Conservation (phyloP, 2,797 vertebrate genomes). For the Pristis pectinata region DNA sequence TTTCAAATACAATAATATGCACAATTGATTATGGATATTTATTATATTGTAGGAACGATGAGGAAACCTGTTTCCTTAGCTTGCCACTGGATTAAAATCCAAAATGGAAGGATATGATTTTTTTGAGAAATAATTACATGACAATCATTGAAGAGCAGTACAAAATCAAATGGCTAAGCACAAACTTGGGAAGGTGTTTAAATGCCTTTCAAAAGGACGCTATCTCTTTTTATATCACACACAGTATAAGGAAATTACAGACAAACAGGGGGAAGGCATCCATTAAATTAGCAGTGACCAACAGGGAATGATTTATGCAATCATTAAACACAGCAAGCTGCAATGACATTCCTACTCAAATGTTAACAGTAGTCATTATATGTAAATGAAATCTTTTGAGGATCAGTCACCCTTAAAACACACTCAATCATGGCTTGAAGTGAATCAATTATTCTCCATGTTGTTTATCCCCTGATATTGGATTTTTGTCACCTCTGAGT, state of each 20-base stretch:
- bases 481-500: slow-evolving; percentile 38
- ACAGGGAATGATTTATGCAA: slow-evolving; percentile 37
- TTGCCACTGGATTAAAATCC: neutral
- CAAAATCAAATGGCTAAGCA: slow-evolving; percentile 1
- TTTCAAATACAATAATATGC: neutral
- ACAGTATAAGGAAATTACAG: slow-evolving; percentile 27
- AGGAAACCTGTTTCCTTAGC: neutral
- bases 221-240: slow-evolving; percentile 27
- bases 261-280: slow-evolving; percentile 33
- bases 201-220: neutral
- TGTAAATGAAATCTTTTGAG: slow-evolving; percentile 39
- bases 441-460: slow-evolving; percentile 38
- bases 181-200: neutral
- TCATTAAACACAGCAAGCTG: slow-evolving; percentile 38
- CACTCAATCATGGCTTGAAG: slow-evolving; percentile 38
- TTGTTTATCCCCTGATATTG: slow-evolving; percentile 38
- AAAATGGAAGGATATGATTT: neutral
- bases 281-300: slow-evolving; percentile 37
- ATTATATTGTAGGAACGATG: neutral
- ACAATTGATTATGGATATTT: neutral
- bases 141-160: neutral
- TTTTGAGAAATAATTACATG: neutral
- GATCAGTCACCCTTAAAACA: slow-evolving; percentile 39
- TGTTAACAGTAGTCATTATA: slow-evolving; percentile 39
- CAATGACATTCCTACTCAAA: slow-evolving; percentile 37